Conservation (phyloP, 2,797 vertebrate species). For the Artibeus lituratus region DNA sequence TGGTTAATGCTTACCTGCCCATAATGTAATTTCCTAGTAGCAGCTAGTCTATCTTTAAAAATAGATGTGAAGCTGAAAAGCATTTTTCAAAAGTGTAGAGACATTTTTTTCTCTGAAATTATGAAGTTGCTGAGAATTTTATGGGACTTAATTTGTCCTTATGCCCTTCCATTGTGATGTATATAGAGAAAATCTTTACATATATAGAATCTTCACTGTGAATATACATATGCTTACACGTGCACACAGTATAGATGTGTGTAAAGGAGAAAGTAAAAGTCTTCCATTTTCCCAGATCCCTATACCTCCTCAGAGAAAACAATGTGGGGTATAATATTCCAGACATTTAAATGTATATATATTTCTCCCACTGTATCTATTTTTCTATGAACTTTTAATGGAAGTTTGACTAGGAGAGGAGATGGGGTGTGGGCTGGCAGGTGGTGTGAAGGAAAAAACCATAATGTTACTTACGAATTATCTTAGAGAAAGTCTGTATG, state of each 20-base stretch:
- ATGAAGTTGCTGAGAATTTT: conserved; percentile 27
- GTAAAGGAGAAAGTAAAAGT: conserved; percentile 13
- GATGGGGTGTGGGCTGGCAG: neutral
- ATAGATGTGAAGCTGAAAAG: neutral
- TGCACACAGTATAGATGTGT: neutral
- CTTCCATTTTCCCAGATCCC: neutral
- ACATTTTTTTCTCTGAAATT: neutral
- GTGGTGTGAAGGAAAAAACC: neutral
- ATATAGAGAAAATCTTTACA: neutral
- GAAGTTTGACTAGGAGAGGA: neutral
- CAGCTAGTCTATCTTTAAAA: conserved; percentile 12
- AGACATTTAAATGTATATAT: neutral
- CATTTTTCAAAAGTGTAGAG: conserved; percentile 3
- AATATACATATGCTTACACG: neutral
- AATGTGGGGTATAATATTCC: neutral
- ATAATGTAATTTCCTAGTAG: neutral
- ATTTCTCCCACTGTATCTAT: neutral
- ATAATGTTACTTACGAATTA: neutral
- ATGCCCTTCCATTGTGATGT: neutral
- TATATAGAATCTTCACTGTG: neutral
- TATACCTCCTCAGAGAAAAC: conserved; percentile 11
- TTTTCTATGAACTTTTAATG: neutral
- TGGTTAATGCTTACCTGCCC: neutral
- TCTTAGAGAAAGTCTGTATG: neutral
- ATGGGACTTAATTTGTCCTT: conserved; percentile 21